Conservation (phyloP, 1,140 invertebrate genomes). For the Pogonomyrmex californicus region DNA sequence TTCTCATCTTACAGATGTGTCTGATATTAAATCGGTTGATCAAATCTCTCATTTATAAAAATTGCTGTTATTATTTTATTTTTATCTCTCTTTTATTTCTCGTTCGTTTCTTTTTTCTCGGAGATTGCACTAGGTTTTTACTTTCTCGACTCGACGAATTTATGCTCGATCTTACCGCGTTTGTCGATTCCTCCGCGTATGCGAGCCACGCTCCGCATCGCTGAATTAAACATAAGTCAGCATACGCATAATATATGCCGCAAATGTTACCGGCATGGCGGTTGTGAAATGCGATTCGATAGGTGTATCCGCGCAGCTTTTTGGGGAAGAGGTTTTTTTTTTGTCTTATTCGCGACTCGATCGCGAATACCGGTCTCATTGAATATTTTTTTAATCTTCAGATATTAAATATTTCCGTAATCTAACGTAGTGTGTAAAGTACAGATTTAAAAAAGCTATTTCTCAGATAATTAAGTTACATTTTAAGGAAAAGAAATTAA, state of each 20-base stretch:
- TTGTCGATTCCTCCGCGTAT: slow-evolving; percentile 69
- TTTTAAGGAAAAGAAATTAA: background rate
- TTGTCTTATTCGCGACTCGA: background rate
- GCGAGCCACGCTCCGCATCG: slow-evolving; percentile 74
- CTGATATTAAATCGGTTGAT: background rate
- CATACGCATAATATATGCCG: slow-evolving; percentile 79
- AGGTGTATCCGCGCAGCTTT: slow-evolving; percentile 59
- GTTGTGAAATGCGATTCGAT: slow-evolving; percentile 72
- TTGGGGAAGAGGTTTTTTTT: background rate
- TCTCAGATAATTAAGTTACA: background rate
- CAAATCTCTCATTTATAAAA: background rate
- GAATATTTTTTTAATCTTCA: background rate
- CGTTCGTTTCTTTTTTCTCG: slow-evolving; percentile 44
- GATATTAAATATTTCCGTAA: background rate
- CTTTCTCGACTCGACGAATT: slow-evolving; percentile 72
- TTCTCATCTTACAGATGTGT: background rate
- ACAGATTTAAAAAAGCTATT: background rate
- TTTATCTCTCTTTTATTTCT: slow-evolving; percentile 39
- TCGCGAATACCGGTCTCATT: slow-evolving; percentile 21
- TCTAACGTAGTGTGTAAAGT: background rate
- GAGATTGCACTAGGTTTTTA: slow-evolving; percentile 61
- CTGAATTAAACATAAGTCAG: slow-evolving; percentile 83
- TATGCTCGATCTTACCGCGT: slow-evolving; percentile 75
- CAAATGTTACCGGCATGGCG: slow-evolving; percentile 74
- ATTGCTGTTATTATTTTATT: slow-evolving; percentile 12